phyloP scores from a whole-genome alignment of 1,140 invertebrate species.

The Bradysia coprophila region DNA sequence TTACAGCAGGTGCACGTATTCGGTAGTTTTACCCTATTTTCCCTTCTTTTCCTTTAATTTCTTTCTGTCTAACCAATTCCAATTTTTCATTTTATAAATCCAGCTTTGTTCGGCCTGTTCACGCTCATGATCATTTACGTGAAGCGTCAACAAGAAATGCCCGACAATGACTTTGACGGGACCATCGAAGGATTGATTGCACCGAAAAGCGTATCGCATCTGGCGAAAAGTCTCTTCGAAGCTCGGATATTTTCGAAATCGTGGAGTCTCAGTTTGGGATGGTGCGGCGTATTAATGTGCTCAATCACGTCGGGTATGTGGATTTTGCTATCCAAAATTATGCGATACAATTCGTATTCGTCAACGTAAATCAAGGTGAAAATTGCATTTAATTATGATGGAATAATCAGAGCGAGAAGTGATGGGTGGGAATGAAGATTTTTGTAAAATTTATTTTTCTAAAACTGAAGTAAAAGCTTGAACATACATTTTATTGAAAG shows the following conservation, averaged over 20 bases:
- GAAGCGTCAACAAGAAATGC: slow-evolving; percentile 53
- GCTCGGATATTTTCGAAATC: slow-evolving; percentile 55
- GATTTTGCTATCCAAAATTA: slow-evolving; percentile 75
- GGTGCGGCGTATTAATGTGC: slow-evolving; percentile 61
- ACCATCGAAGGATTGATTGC: slow-evolving; percentile 51
- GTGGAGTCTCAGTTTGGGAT: slow-evolving; percentile 67
- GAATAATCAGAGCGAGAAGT: no score
- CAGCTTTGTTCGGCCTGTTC: slow-evolving; percentile 75
- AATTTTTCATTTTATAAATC: slow-evolving; percentile 13
- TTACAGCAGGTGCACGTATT: no score
- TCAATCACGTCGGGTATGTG: slow-evolving; percentile 60
- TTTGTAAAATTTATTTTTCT: no score
- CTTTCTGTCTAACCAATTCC: neutral
- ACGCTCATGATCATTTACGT: slow-evolving; percentile 79
- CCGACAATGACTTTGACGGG: slow-evolving; percentile 32
- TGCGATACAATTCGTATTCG: slow-evolving; percentile 69
- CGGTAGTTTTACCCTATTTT: no score
- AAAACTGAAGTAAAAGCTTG: no score
- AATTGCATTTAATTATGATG: no score
- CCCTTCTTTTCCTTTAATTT: no score
- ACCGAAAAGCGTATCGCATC: slow-evolving; percentile 22
- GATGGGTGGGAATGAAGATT: no score
- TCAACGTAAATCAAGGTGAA: slow-evolving; percentile 39
- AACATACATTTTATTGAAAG: no score
- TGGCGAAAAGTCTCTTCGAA: slow-evolving; percentile 26